Evolutionary conservation across 2,797 vertebrate genomes (phyloP).

Genomic region (Syndactyla subalaris): DNA sequence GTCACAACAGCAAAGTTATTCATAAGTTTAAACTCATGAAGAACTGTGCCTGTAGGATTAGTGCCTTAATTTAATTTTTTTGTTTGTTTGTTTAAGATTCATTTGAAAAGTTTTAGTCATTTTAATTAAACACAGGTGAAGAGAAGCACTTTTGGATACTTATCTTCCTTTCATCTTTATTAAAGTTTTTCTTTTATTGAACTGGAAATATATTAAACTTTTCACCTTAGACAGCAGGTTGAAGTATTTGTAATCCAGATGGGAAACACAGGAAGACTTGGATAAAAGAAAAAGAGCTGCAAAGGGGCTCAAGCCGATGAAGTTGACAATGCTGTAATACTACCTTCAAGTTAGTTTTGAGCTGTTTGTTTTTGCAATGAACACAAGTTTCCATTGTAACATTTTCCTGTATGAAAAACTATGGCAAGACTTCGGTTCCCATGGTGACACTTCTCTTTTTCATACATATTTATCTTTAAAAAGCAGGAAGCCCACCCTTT

Average conservation of each 20-base stretch:
- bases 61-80: not conserved
- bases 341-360: not conserved
- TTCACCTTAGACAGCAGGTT: conserved; percentile 55
- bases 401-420: conserved; percentile 64
- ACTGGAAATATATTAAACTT: conserved; percentile 55
- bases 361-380: conserved; percentile 67
- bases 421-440: conserved; percentile 66
- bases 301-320: not conserved
- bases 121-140: conserved; percentile 61
- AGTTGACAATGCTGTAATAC: conserved; percentile 10
- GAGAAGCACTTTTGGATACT: conserved; percentile 38
- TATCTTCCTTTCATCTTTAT: conserved; percentile 62
- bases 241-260: conserved; percentile 48
- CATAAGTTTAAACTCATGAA: not conserved
- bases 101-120: conserved; percentile 55
- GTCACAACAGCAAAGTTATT: conserved; percentile 20
- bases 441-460: conserved; percentile 71
- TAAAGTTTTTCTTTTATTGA: conserved; percentile 53
- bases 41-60: not conserved
- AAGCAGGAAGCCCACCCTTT: conserved; percentile 61
- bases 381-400: conserved; percentile 57
- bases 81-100: conserved; percentile 46
- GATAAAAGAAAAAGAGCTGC: conserved; percentile 53
- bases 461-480: conserved; percentile 73
- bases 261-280: conserved; percentile 19